A percentile compares a stretch with the other conserved stretches of the same genome.
Evolutionary conservation across 2,888 invertebrate species (phyloP).

Genomic region (Nomada fucata): DNA sequence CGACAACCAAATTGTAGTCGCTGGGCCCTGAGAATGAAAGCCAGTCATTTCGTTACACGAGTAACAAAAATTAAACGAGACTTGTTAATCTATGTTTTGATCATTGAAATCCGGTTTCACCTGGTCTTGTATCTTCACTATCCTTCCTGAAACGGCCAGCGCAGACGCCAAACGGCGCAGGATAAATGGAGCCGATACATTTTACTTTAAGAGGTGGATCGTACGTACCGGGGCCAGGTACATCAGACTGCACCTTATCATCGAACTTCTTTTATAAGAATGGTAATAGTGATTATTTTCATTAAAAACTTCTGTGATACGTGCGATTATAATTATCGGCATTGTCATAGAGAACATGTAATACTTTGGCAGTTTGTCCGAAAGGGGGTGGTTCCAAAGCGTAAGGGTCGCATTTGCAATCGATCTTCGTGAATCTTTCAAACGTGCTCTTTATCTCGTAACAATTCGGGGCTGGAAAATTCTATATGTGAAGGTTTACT

Average conservation of each 20-base stretch:
- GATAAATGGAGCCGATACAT: slow-evolving; percentile 42
- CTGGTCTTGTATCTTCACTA: slow-evolving; percentile 10
- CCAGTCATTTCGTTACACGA: background rate
- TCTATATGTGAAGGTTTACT: slow-evolving; percentile 49
- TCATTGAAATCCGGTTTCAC: slow-evolving; percentile 19
- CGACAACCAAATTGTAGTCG: slow-evolving; percentile 46
- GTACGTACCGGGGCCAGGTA: slow-evolving; percentile 57
- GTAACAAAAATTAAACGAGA: background rate
- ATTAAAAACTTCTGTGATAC: background rate
- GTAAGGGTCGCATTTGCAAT: slow-evolving; percentile 61
- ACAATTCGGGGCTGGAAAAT: slow-evolving; percentile 70
- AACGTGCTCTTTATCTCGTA: slow-evolving; percentile 68
- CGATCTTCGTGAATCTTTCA: slow-evolving; percentile 49
- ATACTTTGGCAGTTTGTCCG: slow-evolving; percentile 49
- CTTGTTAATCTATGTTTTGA: background rate
- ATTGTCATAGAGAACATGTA: too few relatives aligned
- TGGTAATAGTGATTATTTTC: background rate
- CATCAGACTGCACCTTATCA: background rate
- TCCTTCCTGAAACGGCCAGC: slow-evolving; percentile 37
- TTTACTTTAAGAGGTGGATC: background rate
- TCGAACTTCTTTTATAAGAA: slow-evolving; percentile 49
- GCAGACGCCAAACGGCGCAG: slow-evolving; percentile 49
- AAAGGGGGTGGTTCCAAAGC: slow-evolving; percentile 42
- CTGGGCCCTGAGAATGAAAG: slow-evolving; percentile 40
- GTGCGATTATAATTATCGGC: background rate